Evolutionary conservation across 2,797 vertebrate genomes (phyloP).

Genomic region (Malacoctenus gilli): DNA sequence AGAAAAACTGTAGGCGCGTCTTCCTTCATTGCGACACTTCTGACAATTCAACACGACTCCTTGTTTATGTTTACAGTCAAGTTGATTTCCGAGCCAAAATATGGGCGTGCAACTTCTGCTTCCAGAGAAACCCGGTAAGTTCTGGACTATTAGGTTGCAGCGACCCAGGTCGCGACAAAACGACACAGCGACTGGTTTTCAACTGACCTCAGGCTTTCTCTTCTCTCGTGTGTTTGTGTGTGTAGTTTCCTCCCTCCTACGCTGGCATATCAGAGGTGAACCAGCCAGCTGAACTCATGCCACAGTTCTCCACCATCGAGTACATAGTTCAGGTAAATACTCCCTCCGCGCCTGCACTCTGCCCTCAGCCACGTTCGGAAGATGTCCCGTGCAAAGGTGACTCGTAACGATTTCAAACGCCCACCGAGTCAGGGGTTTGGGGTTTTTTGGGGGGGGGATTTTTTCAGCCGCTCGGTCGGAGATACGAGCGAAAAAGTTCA

Average conservation of each 20-base stretch:
- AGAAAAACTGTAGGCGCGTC: no score
- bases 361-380: slow-evolving; percentile 33
- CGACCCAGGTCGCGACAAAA: not conserved
- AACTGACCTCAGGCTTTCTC: slow-evolving; percentile 7
- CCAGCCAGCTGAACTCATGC: slow-evolving; percentile 96
- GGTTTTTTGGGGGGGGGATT: no score
- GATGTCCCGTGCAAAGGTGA: slow-evolving; percentile 28
- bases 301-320: slow-evolving; percentile 98
- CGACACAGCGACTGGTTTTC: slow-evolving; percentile 22
- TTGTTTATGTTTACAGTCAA: slow-evolving; percentile 85
- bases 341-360: slow-evolving; percentile 33
- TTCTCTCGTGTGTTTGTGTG: slow-evolving; percentile 1
- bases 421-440: no score
- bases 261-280: slow-evolving; percentile 94
- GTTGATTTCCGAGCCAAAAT: slow-evolving; percentile 97
- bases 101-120: slow-evolving; percentile 99
- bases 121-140: slow-evolving; percentile 95
- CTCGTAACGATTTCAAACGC: slow-evolving; percentile 5
- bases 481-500: no score
- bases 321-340: slow-evolving; percentile 94
- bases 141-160: not conserved
- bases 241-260: slow-evolving; percentile 94
- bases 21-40: not conserved
- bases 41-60: no score
- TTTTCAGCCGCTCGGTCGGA: no score